phyloP scores from a whole-genome alignment of 2,113 vertebrate genomes.

The Indri indri region DNA sequence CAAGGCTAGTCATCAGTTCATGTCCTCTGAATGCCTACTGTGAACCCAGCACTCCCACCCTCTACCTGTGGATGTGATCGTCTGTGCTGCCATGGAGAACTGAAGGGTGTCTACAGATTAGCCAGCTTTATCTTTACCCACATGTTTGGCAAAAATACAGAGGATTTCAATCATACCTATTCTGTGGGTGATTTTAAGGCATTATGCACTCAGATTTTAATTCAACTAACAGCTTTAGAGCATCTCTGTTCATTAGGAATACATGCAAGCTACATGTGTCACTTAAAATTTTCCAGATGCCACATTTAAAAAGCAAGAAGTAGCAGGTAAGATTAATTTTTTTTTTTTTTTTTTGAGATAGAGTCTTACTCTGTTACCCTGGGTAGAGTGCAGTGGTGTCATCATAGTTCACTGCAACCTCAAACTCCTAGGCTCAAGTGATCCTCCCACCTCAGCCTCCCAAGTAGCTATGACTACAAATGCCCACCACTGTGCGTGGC shows the following conservation, averaged over 20 bases:
- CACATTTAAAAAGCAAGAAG: background rate
- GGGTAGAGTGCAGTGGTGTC: too few species aligned
- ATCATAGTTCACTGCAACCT: too few species aligned
- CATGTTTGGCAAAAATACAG: background rate
- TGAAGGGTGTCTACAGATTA: background rate
- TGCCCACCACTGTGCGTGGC: too few species aligned
- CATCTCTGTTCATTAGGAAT: background rate
- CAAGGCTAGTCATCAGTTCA: background rate
- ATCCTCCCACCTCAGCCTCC: too few species aligned
- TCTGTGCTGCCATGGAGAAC: background rate
- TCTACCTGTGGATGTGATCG: background rate
- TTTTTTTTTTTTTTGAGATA: too few species aligned
- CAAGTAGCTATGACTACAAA: too few species aligned
- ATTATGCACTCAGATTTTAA: background rate
- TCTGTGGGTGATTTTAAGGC: background rate
- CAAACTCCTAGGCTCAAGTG: too few species aligned
- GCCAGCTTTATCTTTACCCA: background rate
- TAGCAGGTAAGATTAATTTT: background rate
- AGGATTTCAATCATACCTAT: background rate
- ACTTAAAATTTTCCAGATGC: background rate
- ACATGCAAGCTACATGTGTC: background rate
- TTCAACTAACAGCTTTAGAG: background rate
- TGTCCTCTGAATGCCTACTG: background rate
- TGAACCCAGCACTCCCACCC: background rate
- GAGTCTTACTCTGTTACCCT: too few species aligned